phyloP scores from a whole-genome alignment of 1,140 invertebrate species.

The Drosophila subobscura region DNA sequence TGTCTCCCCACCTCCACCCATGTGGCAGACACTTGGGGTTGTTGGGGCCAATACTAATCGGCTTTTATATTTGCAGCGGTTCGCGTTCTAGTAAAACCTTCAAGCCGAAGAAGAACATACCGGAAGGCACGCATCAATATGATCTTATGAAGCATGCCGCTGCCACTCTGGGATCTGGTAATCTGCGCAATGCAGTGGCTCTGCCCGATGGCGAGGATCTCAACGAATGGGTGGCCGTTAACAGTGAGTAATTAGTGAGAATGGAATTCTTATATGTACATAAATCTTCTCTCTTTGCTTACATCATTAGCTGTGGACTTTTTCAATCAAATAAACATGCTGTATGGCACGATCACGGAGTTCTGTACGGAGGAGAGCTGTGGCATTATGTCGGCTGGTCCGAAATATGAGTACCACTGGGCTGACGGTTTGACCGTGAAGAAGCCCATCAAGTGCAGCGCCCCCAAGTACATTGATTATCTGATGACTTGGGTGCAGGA shows the following conservation, averaged over 20 bases:
- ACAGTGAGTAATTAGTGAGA: slow-evolving; percentile 89
- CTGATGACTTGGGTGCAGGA: slow-evolving; percentile 99
- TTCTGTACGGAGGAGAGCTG: slow-evolving; percentile 99
- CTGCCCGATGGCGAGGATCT: slow-evolving; percentile 99
- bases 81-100: slow-evolving; percentile 96
- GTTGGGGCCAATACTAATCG: slow-evolving; percentile 31
- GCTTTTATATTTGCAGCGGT: slow-evolving; percentile 54
- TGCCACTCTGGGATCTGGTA: slow-evolving; percentile 98
- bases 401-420: slow-evolving; percentile 99
- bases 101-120: slow-evolving; percentile 99
- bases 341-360: slow-evolving; percentile 99
- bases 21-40: slow-evolving; percentile 26
- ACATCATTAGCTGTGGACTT: slow-evolving; percentile 93
- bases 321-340: slow-evolving; percentile 99
- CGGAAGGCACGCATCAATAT: slow-evolving; percentile 99
- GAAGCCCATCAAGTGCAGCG: slow-evolving; percentile 99
- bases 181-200: slow-evolving; percentile 97
- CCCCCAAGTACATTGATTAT: slow-evolving; percentile 99
- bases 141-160: slow-evolving; percentile 99
- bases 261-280: too few relatives aligned
- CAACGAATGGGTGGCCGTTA: slow-evolving; percentile 99
- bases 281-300: not conserved
- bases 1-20: slow-evolving; percentile 27
- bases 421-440: slow-evolving; percentile 99
- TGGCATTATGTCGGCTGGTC: slow-evolving; percentile 98